Conservation (phyloP, 2,797 vertebrate species). For the Arctocebus calabarensis region DNA sequence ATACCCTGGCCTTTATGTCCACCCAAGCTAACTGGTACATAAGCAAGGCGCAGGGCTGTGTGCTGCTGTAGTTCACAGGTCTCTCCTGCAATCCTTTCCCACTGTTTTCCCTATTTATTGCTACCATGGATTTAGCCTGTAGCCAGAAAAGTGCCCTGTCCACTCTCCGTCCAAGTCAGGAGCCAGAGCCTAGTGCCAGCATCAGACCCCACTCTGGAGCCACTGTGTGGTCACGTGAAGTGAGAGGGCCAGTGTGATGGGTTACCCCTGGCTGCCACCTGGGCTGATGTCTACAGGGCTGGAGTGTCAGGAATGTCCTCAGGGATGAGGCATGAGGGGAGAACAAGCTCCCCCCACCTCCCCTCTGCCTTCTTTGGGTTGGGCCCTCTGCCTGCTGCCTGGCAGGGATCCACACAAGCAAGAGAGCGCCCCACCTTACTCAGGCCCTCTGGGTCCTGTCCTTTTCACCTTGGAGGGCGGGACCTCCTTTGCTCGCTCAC, state of each 20-base stretch:
- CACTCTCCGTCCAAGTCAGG: neutral
- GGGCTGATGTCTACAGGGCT: neutral
- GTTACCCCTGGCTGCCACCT: neutral
- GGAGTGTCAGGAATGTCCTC: neutral
- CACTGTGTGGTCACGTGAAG: neutral
- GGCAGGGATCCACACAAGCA: neutral
- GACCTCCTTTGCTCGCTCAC: neutral
- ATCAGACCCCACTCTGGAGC: neutral
- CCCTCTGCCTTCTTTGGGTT: neutral
- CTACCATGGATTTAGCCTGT: neutral
- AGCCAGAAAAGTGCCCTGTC: neutral
- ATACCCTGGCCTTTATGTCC: neutral
- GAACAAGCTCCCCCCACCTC: rapidly evolving
- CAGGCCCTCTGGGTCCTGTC: neutral
- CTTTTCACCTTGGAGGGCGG: neutral
- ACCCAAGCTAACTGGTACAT: rapidly evolving
- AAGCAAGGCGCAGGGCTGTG: neutral
- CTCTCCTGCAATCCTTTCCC: neutral
- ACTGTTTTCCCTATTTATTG: neutral
- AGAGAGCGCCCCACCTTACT: neutral
- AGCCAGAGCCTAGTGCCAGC: neutral
- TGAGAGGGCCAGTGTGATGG: neutral
- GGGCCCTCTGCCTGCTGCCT: neutral
- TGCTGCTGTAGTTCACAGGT: neutral
- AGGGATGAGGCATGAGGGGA: neutral